Conservation (phyloP, 2,797 vertebrate genomes). For the Gorsachius magnificus region DNA sequence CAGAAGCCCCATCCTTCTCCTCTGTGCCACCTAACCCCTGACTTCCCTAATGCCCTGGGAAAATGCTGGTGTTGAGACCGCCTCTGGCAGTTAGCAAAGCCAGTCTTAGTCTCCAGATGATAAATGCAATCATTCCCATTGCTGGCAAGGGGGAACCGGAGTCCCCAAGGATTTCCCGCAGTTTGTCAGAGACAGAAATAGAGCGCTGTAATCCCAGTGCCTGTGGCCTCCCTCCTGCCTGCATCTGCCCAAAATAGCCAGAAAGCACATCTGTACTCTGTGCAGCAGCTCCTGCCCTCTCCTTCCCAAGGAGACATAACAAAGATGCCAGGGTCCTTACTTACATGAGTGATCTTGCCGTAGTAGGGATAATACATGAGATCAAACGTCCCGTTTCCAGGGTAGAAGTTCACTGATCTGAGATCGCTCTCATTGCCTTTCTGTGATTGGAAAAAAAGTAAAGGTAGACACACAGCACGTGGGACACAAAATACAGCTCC, state of each 20-base stretch:
- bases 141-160: neutral
- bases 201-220: neutral
- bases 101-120: neutral
- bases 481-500: neutral
- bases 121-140: neutral
- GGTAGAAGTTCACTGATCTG: slow-evolving; percentile 86
- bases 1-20: neutral
- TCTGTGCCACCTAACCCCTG: neutral
- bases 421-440: slow-evolving; percentile 86
- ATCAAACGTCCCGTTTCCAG: slow-evolving; percentile 86
- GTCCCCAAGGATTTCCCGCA: neutral
- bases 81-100: neutral
- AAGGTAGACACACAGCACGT: neutral
- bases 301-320: neutral
- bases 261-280: neutral
- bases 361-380: slow-evolving; percentile 97
- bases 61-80: neutral
- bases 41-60: neutral
- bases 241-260: slow-evolving; percentile 8
- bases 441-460: slow-evolving; percentile 73
- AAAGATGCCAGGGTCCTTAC: slow-evolving; percentile 45
- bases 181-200: slow-evolving; percentile 19
- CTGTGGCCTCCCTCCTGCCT: neutral
- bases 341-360: slow-evolving; percentile 93
- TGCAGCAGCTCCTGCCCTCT: neutral